A percentile compares a stretch with the other conserved stretches of the same genome.
These are phyloP conservation scores for Notamacropus eugenii DNA, from an alignment of 2,797 vertebrate species.

Conservation along the genomic window DNA sequence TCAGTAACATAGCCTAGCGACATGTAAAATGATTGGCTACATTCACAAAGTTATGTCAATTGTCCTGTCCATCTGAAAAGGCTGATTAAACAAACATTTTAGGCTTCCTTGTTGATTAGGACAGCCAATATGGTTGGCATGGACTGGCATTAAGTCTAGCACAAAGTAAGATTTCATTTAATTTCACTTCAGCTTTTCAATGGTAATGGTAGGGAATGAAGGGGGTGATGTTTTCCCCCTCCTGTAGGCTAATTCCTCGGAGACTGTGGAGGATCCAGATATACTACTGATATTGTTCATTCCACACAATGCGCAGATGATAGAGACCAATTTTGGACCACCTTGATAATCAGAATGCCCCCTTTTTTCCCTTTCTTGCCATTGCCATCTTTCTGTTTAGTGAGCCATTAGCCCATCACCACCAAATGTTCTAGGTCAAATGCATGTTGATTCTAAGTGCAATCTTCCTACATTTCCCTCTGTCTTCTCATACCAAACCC, in stretches of 20 bases:
- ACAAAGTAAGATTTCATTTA: background rate
- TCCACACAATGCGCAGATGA: background rate
- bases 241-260: background rate
- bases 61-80: background rate
- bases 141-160: background rate
- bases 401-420: background rate
- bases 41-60: background rate
- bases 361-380: background rate
- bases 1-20: background rate
- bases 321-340: background rate
- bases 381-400: background rate
- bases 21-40: background rate
- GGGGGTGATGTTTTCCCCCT: background rate
- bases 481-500: background rate
- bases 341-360: no score
- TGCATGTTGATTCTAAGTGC: background rate
- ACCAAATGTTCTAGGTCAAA: background rate
- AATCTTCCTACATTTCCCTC: background rate
- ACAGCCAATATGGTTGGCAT: background rate
- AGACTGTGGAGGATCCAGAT: background rate
- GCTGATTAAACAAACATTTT: background rate
- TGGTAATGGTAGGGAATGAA: background rate
- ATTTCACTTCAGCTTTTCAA: background rate
- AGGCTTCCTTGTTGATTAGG: background rate
- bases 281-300: background rate